These are phyloP conservation scores for Astatotilapia flaviijosephi DNA, from an alignment of 2,113 vertebrate genomes.

Conservation along the genomic window DNA sequence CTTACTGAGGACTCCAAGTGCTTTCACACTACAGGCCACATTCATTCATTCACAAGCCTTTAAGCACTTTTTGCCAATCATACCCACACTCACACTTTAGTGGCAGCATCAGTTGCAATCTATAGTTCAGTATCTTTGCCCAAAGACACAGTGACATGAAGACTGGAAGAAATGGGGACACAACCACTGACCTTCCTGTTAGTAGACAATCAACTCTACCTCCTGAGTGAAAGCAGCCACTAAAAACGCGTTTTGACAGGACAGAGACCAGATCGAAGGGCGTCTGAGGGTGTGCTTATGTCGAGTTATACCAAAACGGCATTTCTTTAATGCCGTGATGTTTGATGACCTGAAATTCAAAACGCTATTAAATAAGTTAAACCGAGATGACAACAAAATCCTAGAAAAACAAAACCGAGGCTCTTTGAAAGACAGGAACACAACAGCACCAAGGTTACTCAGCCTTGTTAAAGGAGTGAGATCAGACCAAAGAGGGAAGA, in stretches of 20 bases:
- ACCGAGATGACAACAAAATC: not conserved
- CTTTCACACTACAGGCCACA: not conserved
- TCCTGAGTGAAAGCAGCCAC: not conserved
- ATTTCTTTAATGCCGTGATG: not conserved
- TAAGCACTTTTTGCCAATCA: not conserved
- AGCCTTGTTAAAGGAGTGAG: not conserved
- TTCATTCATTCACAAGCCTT: not conserved
- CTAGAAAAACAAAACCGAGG: not conserved
- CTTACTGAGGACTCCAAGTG: not conserved
- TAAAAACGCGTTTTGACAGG: not conserved
- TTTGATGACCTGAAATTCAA: not conserved
- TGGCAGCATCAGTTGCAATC: not conserved
- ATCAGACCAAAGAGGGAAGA: constrained; percentile 7
- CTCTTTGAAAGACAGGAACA: not conserved
- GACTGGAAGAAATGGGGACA: not conserved
- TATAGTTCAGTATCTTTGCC: fast-evolving
- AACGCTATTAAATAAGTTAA: not conserved
- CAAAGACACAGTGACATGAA: not conserved
- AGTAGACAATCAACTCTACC: not conserved
- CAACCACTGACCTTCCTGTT: not conserved
- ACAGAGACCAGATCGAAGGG: not conserved
- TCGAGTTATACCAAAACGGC: fast-evolving
- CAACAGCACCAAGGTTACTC: not conserved
- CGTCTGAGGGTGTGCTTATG: fast-evolving
- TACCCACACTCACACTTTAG: not conserved